Evolutionary conservation across 2,797 vertebrate species (phyloP).

Genomic region (Heterohyrax brucei): DNA sequence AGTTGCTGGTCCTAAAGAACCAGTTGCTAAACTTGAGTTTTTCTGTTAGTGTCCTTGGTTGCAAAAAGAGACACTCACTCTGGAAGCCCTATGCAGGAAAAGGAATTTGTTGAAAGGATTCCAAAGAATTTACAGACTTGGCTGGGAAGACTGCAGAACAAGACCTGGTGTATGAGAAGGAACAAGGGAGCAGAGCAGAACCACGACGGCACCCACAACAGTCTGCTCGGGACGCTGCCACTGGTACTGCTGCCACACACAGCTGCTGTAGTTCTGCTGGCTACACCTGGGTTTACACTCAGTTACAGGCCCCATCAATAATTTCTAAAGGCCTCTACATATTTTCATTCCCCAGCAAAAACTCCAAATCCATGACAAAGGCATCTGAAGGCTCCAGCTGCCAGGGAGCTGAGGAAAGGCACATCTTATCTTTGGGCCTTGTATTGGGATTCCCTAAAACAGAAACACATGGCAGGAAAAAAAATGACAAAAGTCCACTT

Average conservation of each 20-base stretch:
- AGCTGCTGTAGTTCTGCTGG: background rate
- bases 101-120: background rate
- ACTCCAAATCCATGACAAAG: background rate
- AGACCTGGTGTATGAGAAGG: background rate
- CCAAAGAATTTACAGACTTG: background rate
- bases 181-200: background rate
- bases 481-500: background rate
- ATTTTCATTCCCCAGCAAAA: background rate
- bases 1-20: background rate
- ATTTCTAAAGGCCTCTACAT: background rate
- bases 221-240: background rate
- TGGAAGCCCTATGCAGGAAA: slow-evolving; percentile 10
- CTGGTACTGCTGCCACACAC: too few species aligned
- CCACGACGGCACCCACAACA: background rate
- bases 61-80: background rate
- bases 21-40: background rate
- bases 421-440: background rate
- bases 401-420: background rate
- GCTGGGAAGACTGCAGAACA: background rate
- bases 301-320: too few species aligned
- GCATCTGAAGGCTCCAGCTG: background rate
- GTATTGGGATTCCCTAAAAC: background rate
- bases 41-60: background rate
- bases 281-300: background rate
- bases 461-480: background rate